Conservation (phyloP, 2,797 vertebrate species). For the Tapirus indicus region DNA sequence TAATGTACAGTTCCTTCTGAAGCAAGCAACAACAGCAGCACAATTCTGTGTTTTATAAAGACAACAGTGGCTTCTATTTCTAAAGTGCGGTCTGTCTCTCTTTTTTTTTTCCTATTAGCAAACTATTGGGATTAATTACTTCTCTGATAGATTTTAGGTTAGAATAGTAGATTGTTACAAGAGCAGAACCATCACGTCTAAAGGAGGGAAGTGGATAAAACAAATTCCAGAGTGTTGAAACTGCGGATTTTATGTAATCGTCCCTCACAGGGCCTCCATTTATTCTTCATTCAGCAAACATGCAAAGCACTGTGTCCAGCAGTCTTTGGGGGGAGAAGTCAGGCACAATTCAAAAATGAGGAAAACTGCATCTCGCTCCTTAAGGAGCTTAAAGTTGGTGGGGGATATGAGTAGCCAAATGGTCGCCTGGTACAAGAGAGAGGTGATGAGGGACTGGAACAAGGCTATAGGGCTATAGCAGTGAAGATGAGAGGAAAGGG, state of each 20-base stretch:
- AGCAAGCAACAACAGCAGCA: slow-evolving; percentile 86
- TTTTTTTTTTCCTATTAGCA: slow-evolving; percentile 67
- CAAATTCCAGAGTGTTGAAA: slow-evolving; percentile 80
- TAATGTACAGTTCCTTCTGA: slow-evolving; percentile 88
- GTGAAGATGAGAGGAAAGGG: neutral
- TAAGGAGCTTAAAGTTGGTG: slow-evolving; percentile 30
- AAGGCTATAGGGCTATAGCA: neutral
- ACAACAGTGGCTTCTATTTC: slow-evolving; percentile 88
- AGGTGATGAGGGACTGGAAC: neutral
- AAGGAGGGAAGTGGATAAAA: slow-evolving; percentile 78
- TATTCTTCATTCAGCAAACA: slow-evolving; percentile 56
- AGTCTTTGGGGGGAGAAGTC: slow-evolving; percentile 30
- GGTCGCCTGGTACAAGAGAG: neutral
- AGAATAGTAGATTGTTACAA: slow-evolving; percentile 80
- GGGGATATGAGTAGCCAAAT: neutral
- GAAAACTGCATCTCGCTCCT: slow-evolving; percentile 23
- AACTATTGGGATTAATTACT: slow-evolving; percentile 78
- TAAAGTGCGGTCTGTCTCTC: slow-evolving; percentile 82
- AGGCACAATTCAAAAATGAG: slow-evolving; percentile 41
- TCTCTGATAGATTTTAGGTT: slow-evolving; percentile 83
- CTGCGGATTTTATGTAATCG: slow-evolving; percentile 66
- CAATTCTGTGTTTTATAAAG: slow-evolving; percentile 89
- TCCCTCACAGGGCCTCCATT: slow-evolving; percentile 27
- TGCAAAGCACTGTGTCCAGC: slow-evolving; percentile 5
- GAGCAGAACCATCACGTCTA: slow-evolving; percentile 82